Conservation (phyloP, 2,797 vertebrate genomes). For the Parauchenoglanis ngamensis region DNA sequence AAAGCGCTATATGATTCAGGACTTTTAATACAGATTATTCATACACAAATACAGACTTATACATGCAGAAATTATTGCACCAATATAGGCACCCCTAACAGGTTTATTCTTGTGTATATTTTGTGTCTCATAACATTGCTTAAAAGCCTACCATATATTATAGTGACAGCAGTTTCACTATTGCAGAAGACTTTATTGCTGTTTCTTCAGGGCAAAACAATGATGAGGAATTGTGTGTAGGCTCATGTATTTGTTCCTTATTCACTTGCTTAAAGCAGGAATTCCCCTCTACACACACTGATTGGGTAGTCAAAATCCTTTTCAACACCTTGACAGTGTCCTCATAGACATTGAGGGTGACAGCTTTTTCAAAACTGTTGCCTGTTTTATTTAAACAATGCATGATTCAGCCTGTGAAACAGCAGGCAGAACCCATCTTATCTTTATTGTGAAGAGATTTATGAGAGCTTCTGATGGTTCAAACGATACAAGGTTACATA, state of each 20-base stretch:
- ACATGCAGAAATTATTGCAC: slow-evolving; percentile 40
- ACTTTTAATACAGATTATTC: slow-evolving; percentile 5
- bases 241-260: slow-evolving; percentile 44
- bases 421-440: slow-evolving; percentile 52
- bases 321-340: slow-evolving; percentile 53
- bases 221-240: slow-evolving; percentile 44
- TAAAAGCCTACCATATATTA: slow-evolving; percentile 63
- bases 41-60: slow-evolving; percentile 36
- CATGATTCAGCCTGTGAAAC: slow-evolving; percentile 56
- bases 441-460: slow-evolving; percentile 59
- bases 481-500: slow-evolving; percentile 52
- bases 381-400: slow-evolving; percentile 58
- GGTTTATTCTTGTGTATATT: slow-evolving; percentile 72
- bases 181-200: slow-evolving; percentile 59
- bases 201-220: slow-evolving; percentile 43
- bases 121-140: slow-evolving; percentile 52
- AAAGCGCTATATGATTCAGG: neutral
- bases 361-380: slow-evolving; percentile 53
- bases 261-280: slow-evolving; percentile 35
- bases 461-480: slow-evolving; percentile 52
- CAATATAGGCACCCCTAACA: slow-evolving; percentile 64
- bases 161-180: slow-evolving; percentile 69
- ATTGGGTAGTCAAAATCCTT: slow-evolving; percentile 47
- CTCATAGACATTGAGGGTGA: slow-evolving; percentile 48
- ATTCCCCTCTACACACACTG: slow-evolving; percentile 23